phyloP scores from a whole-genome alignment of 2,888 invertebrate species.

The Troglohyphantes excavatus region DNA sequence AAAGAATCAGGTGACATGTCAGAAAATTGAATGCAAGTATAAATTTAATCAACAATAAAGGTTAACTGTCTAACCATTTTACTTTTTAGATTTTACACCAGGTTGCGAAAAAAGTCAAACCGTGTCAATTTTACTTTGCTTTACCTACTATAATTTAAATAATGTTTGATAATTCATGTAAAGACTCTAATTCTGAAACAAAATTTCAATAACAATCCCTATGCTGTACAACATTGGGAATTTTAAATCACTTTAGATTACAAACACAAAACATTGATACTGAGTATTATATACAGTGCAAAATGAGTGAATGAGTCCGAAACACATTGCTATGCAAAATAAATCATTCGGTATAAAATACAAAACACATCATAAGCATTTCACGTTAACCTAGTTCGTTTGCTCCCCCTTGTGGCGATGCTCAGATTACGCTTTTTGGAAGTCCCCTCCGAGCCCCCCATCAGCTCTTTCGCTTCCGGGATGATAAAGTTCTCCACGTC shows the following conservation, averaged over 20 bases:
- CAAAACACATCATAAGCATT: background rate
- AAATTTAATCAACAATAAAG: too few species aligned
- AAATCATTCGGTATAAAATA: background rate
- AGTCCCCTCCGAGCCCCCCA: background rate
- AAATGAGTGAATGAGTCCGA: background rate
- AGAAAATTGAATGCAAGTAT: too few species aligned
- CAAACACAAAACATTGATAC: background rate
- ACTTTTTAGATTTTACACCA: too few species aligned
- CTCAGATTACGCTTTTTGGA: constrained; percentile 42
- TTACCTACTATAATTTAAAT: too few species aligned
- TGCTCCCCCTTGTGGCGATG: constrained; percentile 40
- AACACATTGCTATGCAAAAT: background rate
- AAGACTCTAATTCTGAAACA: too few species aligned
- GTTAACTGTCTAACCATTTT: too few species aligned
- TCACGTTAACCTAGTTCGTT: constrained; percentile 41
- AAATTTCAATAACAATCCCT: background rate
- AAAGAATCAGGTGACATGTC: too few species aligned
- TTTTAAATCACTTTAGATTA: background rate
- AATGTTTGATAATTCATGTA: background rate
- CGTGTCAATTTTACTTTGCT: too few species aligned
- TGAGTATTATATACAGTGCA: background rate
- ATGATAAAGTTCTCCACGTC: constrained; percentile 51
- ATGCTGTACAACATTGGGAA: background rate
- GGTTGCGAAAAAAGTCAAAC: too few species aligned
- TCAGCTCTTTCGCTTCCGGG: constrained; percentile 56